A percentile compares a stretch with the other conserved stretches of the same genome.
Evolutionary conservation across 2,888 invertebrate species (phyloP).

Genomic region (Scaptomyza parva): DNA sequence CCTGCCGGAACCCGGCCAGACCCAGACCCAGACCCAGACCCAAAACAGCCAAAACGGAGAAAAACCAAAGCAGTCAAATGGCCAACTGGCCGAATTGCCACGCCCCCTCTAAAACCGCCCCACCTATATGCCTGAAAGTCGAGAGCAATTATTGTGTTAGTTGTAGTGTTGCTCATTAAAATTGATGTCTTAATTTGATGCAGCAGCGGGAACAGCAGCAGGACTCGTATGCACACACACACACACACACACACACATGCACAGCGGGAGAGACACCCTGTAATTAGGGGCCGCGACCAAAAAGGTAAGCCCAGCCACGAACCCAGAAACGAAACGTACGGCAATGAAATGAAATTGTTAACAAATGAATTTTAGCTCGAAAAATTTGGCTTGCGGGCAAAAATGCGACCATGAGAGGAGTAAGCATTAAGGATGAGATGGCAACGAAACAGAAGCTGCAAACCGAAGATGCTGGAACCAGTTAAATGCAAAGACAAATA

Average conservation of each 20-base stretch:
- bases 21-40: slow-evolving; percentile 32
- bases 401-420: slow-evolving; percentile 23
- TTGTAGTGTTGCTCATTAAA: slow-evolving; percentile 74
- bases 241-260: slow-evolving; percentile 13
- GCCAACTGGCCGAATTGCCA: slow-evolving; percentile 52
- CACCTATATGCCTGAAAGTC: slow-evolving; percentile 27
- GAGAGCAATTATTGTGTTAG: slow-evolving; percentile 74
- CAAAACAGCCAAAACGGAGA: slow-evolving; percentile 20
- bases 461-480: slow-evolving; percentile 33
- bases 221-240: slow-evolving; percentile 47
- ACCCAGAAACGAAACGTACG: slow-evolving; percentile 40
- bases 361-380: slow-evolving; percentile 74
- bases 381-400: slow-evolving; percentile 69
- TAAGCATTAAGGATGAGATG: slow-evolving; percentile 21
- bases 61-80: slow-evolving; percentile 63
- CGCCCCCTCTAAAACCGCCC: slow-evolving; percentile 42
- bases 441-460: slow-evolving; percentile 33
- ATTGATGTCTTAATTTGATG: slow-evolving; percentile 78
- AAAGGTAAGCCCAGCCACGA: slow-evolving; percentile 20
- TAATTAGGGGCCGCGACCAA: slow-evolving; percentile 73
- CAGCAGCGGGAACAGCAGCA: slow-evolving; percentile 58
- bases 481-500: slow-evolving; percentile 74
- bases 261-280: slow-evolving; percentile 59
- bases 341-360: slow-evolving; percentile 75
- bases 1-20: slow-evolving; percentile 68